Percentiles rank a stretch among this genome's conserved stretches.
Conservation (phyloP, 1,140 invertebrate species). For the Octopus sinensis region DNA sequence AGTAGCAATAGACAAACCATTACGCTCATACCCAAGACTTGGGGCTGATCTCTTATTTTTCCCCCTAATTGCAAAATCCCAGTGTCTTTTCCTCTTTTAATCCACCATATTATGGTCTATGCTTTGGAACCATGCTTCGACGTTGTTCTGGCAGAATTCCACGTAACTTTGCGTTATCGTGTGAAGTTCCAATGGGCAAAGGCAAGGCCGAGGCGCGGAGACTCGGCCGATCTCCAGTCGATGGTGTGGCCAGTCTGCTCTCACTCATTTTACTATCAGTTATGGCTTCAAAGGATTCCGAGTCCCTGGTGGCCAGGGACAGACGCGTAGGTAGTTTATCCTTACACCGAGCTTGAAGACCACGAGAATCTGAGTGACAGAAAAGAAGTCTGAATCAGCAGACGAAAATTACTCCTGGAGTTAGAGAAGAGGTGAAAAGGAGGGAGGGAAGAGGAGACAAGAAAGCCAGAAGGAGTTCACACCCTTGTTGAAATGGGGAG, state of each 20-base stretch:
- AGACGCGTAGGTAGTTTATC: constrained; percentile 46
- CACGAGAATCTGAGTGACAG: constrained; percentile 42
- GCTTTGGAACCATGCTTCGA: background rate
- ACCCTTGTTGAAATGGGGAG: no score
- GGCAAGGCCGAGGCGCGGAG: constrained; percentile 49
- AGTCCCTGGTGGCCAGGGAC: constrained; percentile 43
- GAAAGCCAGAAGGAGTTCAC: no score
- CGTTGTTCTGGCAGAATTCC: constrained; percentile 20
- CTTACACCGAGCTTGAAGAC: constrained; percentile 39
- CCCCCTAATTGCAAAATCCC: no score
- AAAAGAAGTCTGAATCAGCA: constrained; percentile 16
- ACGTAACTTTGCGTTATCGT: constrained; percentile 46
- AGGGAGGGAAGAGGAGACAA: no score
- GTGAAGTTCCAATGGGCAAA: constrained; percentile 43
- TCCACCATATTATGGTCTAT: background rate
- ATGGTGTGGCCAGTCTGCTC: constrained; percentile 48
- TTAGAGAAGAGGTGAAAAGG: no score
- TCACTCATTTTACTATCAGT: constrained; percentile 46
- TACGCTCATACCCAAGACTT: no score
- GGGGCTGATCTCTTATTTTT: no score
- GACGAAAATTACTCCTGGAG: background rate
- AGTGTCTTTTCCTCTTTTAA: no score
- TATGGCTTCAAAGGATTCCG: constrained; percentile 35
- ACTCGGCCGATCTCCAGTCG: constrained; percentile 49
- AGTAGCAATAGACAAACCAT: no score